A percentile compares a stretch with the other conserved stretches of the same genome.
Conservation (phyloP, 2,797 vertebrate species). For the Oreonectes daqikongensis region DNA sequence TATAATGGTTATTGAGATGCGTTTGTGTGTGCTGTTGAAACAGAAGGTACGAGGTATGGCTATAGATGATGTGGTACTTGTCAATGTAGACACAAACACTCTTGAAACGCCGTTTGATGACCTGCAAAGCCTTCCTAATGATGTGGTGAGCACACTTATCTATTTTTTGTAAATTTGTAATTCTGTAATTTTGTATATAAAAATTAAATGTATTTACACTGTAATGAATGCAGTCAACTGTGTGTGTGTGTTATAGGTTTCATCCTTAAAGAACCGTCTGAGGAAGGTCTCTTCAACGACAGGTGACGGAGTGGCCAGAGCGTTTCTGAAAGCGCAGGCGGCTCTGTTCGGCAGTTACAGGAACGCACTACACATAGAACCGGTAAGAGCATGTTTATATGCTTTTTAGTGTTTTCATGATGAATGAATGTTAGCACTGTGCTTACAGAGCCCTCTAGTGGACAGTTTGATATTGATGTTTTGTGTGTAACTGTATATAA, state of each 20-base stretch:
- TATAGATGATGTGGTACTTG: constrained; percentile 85
- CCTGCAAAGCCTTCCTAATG: constrained; percentile 93
- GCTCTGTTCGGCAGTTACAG: constrained; percentile 96
- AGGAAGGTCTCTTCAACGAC: constrained; percentile 94
- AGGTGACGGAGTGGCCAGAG: constrained; percentile 90
- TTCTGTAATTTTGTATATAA: background rate
- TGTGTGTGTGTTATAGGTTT: constrained; percentile 76
- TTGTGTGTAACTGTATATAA: background rate
- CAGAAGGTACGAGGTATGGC: constrained; percentile 93
- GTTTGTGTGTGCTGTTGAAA: constrained; percentile 19
- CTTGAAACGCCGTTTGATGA: constrained; percentile 95
- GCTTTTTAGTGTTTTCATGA: background rate
- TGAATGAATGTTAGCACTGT: background rate
- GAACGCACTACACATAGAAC: constrained; percentile 90
- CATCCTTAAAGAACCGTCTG: constrained; percentile 89
- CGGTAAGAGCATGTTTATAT: constrained; percentile 76
- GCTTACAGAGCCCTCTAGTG: constrained; percentile 21
- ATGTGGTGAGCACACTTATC: constrained; percentile 83
- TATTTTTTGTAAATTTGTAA: background rate
- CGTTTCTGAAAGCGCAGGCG: constrained; percentile 93
- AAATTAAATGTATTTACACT: background rate
- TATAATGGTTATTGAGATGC: background rate
- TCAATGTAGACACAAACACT: constrained; percentile 96
- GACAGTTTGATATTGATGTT: background rate
- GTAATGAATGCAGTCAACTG: background rate